Percentiles rank a stretch among this genome's conserved stretches.
Conservation (phyloP, 2,113 vertebrate species). For the Puntigrus tetrazona region DNA sequence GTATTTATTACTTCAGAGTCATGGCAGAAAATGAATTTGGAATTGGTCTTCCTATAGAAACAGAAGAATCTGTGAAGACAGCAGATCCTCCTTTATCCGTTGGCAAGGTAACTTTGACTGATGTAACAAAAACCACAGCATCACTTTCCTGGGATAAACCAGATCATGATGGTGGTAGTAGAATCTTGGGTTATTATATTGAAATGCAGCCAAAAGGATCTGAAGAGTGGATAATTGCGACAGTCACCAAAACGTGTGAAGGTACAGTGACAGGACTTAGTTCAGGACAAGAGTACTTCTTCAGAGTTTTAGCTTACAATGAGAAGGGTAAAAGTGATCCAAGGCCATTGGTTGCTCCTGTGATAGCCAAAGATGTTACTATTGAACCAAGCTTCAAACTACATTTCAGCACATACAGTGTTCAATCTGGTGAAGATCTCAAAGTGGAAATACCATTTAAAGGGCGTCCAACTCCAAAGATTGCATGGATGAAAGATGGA, state of each 20-base stretch:
- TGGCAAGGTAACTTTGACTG: constrained; percentile 91
- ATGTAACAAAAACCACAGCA: constrained; percentile 88
- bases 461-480: constrained; percentile 86
- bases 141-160: constrained; percentile 96
- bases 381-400: constrained; percentile 86
- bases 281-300: constrained; percentile 89
- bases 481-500: constrained; percentile 91
- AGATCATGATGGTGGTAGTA: constrained; percentile 94
- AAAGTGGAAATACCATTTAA: constrained; percentile 92
- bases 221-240: constrained; percentile 89
- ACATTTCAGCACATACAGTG: constrained; percentile 86
- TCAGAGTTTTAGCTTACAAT: constrained; percentile 90
- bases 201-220: constrained; percentile 93
- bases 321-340: constrained; percentile 97
- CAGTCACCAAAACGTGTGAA: constrained; percentile 89
- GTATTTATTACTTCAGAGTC: constrained; percentile 94
- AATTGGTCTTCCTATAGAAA: constrained; percentile 86
- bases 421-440: constrained; percentile 89
- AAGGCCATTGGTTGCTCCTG: constrained; percentile 85
- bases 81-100: constrained; percentile 92
- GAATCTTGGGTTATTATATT: constrained; percentile 91
- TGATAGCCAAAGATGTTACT: constrained; percentile 91
- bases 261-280: constrained; percentile 88
- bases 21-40: constrained; percentile 99
- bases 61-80: constrained; percentile 84